Base-by-base conservation (phyloP, 2,888 invertebrate genomes). In the Cancer borealis region DNA sequence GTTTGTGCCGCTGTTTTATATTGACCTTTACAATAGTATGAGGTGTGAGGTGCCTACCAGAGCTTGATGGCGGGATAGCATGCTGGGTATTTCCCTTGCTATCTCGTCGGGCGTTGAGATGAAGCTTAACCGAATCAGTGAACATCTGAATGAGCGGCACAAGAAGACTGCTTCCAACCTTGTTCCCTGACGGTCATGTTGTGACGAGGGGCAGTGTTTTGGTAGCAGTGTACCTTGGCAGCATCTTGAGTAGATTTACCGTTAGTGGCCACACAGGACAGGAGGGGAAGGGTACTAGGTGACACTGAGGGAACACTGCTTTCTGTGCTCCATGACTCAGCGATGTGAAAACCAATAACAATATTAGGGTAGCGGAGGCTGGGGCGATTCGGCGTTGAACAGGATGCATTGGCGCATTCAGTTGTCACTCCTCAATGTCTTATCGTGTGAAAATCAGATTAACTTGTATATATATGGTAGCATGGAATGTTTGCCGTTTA, bases 171-270 rank as follows among this genome's bases (percentile, higher is more conserved):
- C 39, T 30, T 39, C 39, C 10, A 30, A 5, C 30, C 39, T 6
- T 39, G 84, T 14, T 39, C 30, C 84, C 30, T 84, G 12, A 84
- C 30, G 17, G 14, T 5, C 14, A 39, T 14, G 84, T 10, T 84
- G 84, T 39, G 10, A 39, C 14, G 84, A 84, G 84, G 84, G 84
- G 30, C 84, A 39, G 39, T 84, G 39, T 84, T 39, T 84, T 30
- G 39, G 12, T 10, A 14, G 10, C 10, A 79, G 5, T 10, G 39
- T 84, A 30, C 8, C 30, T n/a, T 12, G 84, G 84, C 84, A 84
- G 84, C 84, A 84, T 84, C 84, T 84, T 84, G 84, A 39, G 30
- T 84, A 84, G 84, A 84, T 39, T 0, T 79, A 84, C 39, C 30
- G 84, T 12, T 84, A 84, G 84, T 39, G 10, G 39, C 14, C 14